Percentiles rank a stretch among this genome's conserved stretches.
Conservation (phyloP, 1,140 invertebrate genomes). For the Parasteatoda tepidariorum region DNA sequence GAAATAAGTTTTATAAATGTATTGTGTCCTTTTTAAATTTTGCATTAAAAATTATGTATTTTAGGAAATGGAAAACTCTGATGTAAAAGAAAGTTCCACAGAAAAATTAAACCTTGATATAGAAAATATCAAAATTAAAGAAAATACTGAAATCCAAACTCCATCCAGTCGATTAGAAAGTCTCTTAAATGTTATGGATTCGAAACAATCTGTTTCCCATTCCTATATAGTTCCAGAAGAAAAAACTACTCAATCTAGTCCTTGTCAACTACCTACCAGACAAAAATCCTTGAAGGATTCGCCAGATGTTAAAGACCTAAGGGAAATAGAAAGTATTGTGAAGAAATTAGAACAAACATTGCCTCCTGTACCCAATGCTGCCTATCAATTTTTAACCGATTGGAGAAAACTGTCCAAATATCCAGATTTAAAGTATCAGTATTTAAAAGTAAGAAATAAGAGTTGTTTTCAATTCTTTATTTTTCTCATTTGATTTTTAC, state of each 20-base stretch:
- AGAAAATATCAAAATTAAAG: not conserved
- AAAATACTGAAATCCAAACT: not conserved
- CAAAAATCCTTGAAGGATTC: not conserved
- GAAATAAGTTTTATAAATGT: no score
- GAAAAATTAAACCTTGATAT: not conserved
- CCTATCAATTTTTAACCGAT: conserved; percentile 69
- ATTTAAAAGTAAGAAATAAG: conserved; percentile 65
- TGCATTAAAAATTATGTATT: no score
- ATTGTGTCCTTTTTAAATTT: no score
- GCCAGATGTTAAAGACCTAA: not conserved
- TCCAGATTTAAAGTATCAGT: conserved; percentile 65
- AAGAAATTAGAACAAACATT: conserved; percentile 17
- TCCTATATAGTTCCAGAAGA: not conserved
- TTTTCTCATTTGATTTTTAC: no score
- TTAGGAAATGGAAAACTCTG: no score
- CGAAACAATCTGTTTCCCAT: not conserved
- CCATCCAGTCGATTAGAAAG: conserved; percentile 53
- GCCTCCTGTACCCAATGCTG: conserved; percentile 64
- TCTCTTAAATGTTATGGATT: not conserved
- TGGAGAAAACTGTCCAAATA: conserved; percentile 67
- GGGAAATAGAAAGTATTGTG: not conserved
- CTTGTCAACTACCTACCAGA: not conserved
- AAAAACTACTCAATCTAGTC: not conserved
- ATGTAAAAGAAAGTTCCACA: no score
- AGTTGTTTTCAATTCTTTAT: not conserved